A percentile compares a stretch with the other conserved stretches of the same genome.
phyloP scores from a whole-genome alignment of 2,888 invertebrate genomes.

The Euproctis similis region DNA sequence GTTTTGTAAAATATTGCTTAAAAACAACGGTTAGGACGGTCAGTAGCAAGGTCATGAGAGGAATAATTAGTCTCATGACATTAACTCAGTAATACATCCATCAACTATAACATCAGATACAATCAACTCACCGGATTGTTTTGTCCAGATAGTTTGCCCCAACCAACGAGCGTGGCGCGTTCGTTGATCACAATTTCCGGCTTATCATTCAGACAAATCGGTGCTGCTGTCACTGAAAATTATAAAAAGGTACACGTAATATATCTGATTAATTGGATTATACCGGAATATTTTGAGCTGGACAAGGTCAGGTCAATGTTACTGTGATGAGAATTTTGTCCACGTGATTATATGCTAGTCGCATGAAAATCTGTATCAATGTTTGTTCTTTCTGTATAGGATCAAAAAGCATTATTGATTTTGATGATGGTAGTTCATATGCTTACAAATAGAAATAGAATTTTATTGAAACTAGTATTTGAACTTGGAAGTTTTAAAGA shows the following conservation, averaged over 20 bases:
- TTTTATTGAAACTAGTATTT: too few relatives aligned
- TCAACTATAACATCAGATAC: slow-evolving; percentile 8
- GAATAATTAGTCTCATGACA: slow-evolving; percentile 19
- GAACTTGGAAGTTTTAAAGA: too few relatives aligned
- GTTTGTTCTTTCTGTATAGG: too few relatives aligned
- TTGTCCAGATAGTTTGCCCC: slow-evolving; percentile 82
- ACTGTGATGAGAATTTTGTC: too few relatives aligned
- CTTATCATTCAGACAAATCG: slow-evolving; percentile 83
- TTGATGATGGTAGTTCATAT: too few relatives aligned
- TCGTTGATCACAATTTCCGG: slow-evolving; percentile 79
- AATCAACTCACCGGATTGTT: slow-evolving; percentile 53
- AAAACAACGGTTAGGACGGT: slow-evolving; percentile 3
- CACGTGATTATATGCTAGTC: too few relatives aligned
- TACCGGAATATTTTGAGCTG: slow-evolving; percentile 9
- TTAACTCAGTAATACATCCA: slow-evolving; percentile 11
- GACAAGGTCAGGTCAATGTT: slow-evolving; percentile 18
- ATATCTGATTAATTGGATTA: slow-evolving; percentile 14
- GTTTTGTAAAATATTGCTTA: too few relatives aligned
- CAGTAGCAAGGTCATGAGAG: slow-evolving; percentile 18
- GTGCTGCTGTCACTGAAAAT: slow-evolving; percentile 83
- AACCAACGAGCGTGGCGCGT: slow-evolving; percentile 79
- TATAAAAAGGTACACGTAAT: slow-evolving; percentile 11
- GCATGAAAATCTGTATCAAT: too few relatives aligned
- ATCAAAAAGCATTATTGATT: too few relatives aligned
- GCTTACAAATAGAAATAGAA: too few relatives aligned